Base-by-base conservation (phyloP, 2,888 invertebrate species). In the Pandemis corylana region DNA sequence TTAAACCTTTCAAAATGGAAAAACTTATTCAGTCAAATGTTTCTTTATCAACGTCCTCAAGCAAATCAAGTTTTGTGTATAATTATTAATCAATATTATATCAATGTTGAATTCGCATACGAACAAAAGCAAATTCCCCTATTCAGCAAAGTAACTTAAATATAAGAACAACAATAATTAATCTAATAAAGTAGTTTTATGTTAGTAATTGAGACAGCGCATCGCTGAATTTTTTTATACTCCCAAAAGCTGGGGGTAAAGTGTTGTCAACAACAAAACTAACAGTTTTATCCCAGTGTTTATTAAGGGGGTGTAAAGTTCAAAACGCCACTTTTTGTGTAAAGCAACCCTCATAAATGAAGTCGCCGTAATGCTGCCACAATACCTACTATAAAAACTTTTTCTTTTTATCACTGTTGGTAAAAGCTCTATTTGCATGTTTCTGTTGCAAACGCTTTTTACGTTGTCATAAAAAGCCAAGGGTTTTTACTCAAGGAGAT, bases 381-480 rank as follows among this genome's bases (percentile, higher is more conserved):
- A 71, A 71, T 71, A 71, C 70, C 62, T 67, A 70, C 74, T 74
- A 74, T 74, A 74, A 71, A 75, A 75, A 75, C 62, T 66, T 70
- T 75, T 71, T 71, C 56, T 66, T 75, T 69, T 75, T 75, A 75
- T 75, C 75, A 71, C 71, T 56, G 70, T 63, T 67, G 70, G 71
- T 71, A 75, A 75, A 75, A 75, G 62, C 67, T 67, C 36, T 75
- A 75, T 75, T 71, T 75, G 75, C 70, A 75, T 71, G 75, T 71
- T 75, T 71, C 71, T 75, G 67, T 62, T 74, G 64, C 69, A 66
- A 65, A 73, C 65, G 63, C 53, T 71, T 75, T 75, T 71, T 71
- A 71, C 67, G 74, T 67, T 62, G 71, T 56, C 67, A 63, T 71
- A 70, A 71, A 63, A 73, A 66, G 20, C 53, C 62, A 67, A 63